phyloP scores from a whole-genome alignment of 2,797 vertebrate species.

The Synaphobranchus kaupii region DNA sequence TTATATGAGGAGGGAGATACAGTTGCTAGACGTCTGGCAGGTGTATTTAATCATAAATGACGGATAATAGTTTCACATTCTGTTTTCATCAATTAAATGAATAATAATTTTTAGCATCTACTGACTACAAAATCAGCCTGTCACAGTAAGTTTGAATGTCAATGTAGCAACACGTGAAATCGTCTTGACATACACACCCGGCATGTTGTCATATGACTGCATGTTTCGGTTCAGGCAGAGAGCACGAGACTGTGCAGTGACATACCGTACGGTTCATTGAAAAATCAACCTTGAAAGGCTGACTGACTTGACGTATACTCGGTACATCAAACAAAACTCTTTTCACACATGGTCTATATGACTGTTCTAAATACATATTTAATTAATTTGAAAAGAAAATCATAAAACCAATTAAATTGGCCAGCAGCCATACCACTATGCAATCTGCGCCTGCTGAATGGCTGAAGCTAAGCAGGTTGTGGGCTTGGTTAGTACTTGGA shows the following conservation, averaged over 20 bases:
- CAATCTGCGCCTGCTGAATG: too few species aligned
- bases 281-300: not conserved
- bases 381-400: not conserved
- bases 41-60: conserved; percentile 34
- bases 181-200: not conserved
- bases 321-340: not conserved
- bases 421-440: too few species aligned
- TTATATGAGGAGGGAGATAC: not conserved
- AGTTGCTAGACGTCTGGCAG: conserved; percentile 19
- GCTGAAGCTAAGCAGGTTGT: too few species aligned
- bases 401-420: too few species aligned
- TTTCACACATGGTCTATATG: not conserved
- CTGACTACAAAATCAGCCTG: not conserved
- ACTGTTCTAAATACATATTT: not conserved
- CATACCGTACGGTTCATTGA: too few species aligned
- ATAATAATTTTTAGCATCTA: conserved; percentile 3
- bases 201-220: not conserved
- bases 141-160: not conserved
- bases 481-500: too few species aligned
- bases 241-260: too few species aligned
- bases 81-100: conserved; percentile 4
- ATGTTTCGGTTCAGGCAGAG: not conserved
- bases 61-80: conserved; percentile 25
- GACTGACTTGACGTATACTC: not conserved
- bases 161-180: not conserved